Evolutionary conservation across 2,113 vertebrate genomes (phyloP), one percentile per base, ranked within the genome.

Genomic region (Mirounga angustirostris): DNA sequence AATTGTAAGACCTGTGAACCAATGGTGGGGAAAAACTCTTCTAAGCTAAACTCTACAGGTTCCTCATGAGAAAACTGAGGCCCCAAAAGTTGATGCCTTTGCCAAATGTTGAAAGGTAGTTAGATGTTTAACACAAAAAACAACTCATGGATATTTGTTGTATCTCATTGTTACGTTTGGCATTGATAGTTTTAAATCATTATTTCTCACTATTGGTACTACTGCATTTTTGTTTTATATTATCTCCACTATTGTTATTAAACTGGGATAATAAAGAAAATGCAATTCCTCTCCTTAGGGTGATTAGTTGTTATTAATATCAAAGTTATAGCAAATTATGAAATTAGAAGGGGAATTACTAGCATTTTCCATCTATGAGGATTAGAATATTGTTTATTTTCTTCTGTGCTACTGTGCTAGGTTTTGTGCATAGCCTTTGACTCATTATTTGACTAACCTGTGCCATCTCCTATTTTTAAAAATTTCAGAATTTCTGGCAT

Each of bases 311-410:
- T 40, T 71, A 88, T 30, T 52, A 26, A 36, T 63, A 19, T 71
- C 56, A 84, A 93, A 56, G 26, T n/a, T 83, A 46, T 43, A 65
- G n/a, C 8, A 93, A 15, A 56, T 36, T 61, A 73, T 78, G 21
- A 89, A 94, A 93, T 82, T 63, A 54, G 96, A 74, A 96, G n/a
- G n/a, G 28, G 30, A 63, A 89, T 89, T 36, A 63, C 19, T 89
- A 65, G 12, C 2, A 30, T 74, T 94, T 96, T 59, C 30, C 54
- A 54, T 36, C 73, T 92, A 67, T 88, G 11, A 97, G 92, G 26
- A 36, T 63, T 46, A 43, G 26, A 90, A 65, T 82, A 50, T 65
- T 80, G 1, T 33, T 78, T 93, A 50, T 63, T 94, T 89, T 83
- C 7, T 85, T 67, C 36, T 79, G 9, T 61, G 30, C 15, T 19